Evolutionary conservation across 2,113 vertebrate genomes (phyloP), one percentile per base, ranked within the genome.

Genomic region (Equus przewalskii): DNA sequence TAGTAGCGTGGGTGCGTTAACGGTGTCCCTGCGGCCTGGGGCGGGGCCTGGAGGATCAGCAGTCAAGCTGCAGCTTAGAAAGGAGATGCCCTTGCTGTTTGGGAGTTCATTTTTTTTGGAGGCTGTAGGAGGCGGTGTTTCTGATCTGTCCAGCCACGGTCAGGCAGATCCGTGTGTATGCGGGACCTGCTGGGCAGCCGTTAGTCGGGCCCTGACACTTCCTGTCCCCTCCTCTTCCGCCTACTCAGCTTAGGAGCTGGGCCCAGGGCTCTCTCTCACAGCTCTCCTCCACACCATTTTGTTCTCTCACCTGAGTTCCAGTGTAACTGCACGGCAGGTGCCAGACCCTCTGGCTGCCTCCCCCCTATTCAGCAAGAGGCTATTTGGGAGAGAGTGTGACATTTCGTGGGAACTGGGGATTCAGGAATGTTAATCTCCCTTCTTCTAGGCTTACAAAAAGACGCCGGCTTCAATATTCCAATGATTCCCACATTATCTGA

Each of bases 161-260:
- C 46, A 36, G 44, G 69, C 81, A 62, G 56, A 41, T 3, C 7
- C 1, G 2, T 10, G 65, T 60, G 41, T 2, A 2, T 5, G 1
- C 16, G 13, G 0, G 12, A 41, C 36, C 3, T 7, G 7, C 1
- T 4, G 3, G 41, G 5, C 3, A 8, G 73, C n/a, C 6, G 13
- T 1, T 41, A 14, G 26, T 26, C 10, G 26, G 58, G 70, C 60
- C 73, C 30, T 9, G 3, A 33, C 22, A 1, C 0, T 0, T 3
- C 18, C 24, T 13, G 2, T 26, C 41, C 28, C 18, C 49, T 22
- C 2, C 11, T n/a, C 41, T n/a, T 51, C 44, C 26, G 69, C 12
- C 54, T 49, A 5, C 44, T 33, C 4, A 4, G 44, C 1, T 11
- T 24, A 16, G n/a, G 44, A 46, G 49, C 24, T 49, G 56, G 56